These are phyloP conservation scores for Scomber scombrus DNA, from an alignment of 2,113 vertebrate genomes.

Conservation along the genomic window DNA sequence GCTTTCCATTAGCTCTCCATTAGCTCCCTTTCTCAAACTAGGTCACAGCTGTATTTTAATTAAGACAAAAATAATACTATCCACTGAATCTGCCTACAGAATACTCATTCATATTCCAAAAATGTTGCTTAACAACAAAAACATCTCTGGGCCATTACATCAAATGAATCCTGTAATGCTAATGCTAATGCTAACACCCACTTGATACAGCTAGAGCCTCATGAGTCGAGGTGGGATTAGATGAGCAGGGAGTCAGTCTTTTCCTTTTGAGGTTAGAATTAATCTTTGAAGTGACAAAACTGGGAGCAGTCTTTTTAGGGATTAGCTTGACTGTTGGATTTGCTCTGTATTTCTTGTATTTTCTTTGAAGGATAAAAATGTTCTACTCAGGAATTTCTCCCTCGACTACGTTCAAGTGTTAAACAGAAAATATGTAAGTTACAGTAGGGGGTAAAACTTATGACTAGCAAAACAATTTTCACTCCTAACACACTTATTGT, in stretches of 20 bases:
- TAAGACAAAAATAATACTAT: not conserved
- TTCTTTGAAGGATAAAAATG: not conserved
- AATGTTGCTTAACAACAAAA: not conserved
- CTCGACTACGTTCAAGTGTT: no score
- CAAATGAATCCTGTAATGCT: not conserved
- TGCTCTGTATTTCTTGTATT: not conserved
- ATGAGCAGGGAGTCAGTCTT: not conserved
- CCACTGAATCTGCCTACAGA: not conserved
- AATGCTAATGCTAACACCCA: not conserved
- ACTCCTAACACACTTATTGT: no score
- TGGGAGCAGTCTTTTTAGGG: not conserved
- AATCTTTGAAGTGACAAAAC: not conserved
- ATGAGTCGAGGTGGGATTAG: not conserved
- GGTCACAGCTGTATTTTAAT: not conserved
- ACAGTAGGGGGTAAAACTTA: no score
- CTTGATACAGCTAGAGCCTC: not conserved
- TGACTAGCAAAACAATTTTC: no score
- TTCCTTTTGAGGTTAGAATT: not conserved
- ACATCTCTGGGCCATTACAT: not conserved
- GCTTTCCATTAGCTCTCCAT: not conserved
- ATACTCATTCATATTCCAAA: not conserved
- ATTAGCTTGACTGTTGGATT: not conserved
- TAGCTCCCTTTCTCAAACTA: not conserved
- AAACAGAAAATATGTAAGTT: no score
- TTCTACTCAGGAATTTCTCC: not conserved